phyloP scores from a whole-genome alignment of 2,113 vertebrate species.

The Uria lomvia region DNA sequence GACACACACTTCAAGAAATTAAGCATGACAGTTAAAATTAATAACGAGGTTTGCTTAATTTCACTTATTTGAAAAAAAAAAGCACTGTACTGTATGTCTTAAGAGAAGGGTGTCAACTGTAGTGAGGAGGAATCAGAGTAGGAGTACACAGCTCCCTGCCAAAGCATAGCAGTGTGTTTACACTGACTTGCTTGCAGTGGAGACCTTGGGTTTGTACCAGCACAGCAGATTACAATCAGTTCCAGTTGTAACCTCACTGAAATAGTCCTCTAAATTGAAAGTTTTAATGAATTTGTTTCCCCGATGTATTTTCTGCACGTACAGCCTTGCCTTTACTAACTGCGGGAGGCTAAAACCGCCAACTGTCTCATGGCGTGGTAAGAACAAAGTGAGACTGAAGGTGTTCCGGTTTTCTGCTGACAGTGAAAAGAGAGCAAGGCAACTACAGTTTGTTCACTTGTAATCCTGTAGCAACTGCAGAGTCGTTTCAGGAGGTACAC shows the following conservation, averaged over 20 bases:
- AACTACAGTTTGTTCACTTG: background rate
- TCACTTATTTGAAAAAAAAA: background rate
- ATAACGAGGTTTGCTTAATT: background rate
- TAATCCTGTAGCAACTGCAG: background rate
- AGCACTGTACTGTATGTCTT: background rate
- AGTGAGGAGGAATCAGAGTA: background rate
- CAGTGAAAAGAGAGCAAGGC: background rate
- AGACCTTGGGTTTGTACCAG: slow-evolving; percentile 34
- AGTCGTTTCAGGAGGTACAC: background rate
- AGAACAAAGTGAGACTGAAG: background rate
- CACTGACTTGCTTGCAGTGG: background rate
- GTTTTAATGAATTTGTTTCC: background rate
- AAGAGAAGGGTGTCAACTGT: background rate
- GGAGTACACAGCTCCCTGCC: background rate
- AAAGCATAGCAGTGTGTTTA: background rate
- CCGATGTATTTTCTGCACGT: background rate
- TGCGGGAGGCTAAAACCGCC: background rate
- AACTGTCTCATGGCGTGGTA: background rate
- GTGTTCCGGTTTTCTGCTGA: background rate
- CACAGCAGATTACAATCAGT: background rate
- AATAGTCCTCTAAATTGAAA: background rate
- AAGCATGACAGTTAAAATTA: background rate
- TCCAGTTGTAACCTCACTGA: background rate
- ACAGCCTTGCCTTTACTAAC: background rate
- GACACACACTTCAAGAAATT: background rate